Percentiles rank a stretch among this genome's conserved stretches.
phyloP scores from a whole-genome alignment of 2,797 vertebrate genomes.

The Paedocypris micromegethes region DNA sequence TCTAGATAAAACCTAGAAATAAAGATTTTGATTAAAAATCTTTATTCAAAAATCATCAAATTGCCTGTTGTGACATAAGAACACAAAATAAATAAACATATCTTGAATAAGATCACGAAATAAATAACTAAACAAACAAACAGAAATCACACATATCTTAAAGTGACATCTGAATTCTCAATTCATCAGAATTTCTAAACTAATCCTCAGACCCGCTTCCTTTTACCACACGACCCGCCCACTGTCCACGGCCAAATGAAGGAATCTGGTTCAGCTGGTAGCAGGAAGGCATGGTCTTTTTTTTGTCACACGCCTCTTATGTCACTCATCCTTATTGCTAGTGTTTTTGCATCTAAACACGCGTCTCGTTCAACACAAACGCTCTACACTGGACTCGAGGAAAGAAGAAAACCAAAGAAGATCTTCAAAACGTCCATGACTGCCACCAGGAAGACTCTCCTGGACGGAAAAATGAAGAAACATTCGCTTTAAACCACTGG shows the following conservation, averaged over 20 bases:
- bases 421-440: slow-evolving; percentile 1
- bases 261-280: slow-evolving; percentile 45
- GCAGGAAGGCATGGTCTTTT: slow-evolving; percentile 53
- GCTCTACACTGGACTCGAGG: slow-evolving; percentile 47
- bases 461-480: neutral
- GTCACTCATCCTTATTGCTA: slow-evolving; percentile 41
- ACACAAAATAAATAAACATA: too few species aligned
- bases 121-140: neutral
- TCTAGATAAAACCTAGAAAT: too few species aligned
- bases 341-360: slow-evolving; percentile 37
- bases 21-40: too few species aligned
- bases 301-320: slow-evolving; percentile 35
- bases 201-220: slow-evolving; percentile 18
- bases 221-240: slow-evolving; percentile 1
- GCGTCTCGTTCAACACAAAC: slow-evolving; percentile 45
- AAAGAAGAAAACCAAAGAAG: slow-evolving; percentile 2
- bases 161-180: neutral
- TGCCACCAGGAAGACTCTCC: too few species aligned
- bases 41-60: too few species aligned
- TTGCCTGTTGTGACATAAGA: too few species aligned
- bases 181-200: slow-evolving; percentile 1
- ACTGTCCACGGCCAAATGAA: slow-evolving; percentile 12
- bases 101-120: neutral
- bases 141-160: neutral
- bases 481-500: neutral